phyloP scores from a whole-genome alignment of 64 coral and sea anemone species.

The Montipora cactus region DNA sequence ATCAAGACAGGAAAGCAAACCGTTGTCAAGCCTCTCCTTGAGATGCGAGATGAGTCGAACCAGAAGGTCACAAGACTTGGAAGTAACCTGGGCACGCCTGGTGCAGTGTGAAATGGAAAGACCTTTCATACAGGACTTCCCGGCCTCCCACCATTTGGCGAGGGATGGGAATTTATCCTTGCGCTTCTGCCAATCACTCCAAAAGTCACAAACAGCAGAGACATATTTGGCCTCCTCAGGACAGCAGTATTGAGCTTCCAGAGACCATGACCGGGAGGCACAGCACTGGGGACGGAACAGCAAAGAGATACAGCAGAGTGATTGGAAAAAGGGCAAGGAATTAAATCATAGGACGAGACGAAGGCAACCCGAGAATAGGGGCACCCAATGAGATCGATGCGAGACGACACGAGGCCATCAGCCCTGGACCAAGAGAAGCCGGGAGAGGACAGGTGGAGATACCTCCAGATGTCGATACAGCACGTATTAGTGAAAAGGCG shows the following conservation, averaged over 20 bases:
- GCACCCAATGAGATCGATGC: not conserved
- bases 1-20: not conserved
- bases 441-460: not conserved
- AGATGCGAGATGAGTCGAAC: not conserved
- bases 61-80: not conserved
- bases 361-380: not conserved
- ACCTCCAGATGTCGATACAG: not conserved
- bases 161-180: slow-evolving; percentile 9
- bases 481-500: not conserved
- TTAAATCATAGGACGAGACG: not conserved
- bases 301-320: not conserved
- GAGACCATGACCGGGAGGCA: not conserved
- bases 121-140: slow-evolving; percentile 4
- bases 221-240: slow-evolving; percentile 10
- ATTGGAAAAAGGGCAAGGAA: slow-evolving; percentile 24
- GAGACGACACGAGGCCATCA: not conserved
- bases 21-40: not conserved
- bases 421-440: not conserved
- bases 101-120: not conserved
- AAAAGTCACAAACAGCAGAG: slow-evolving; percentile 8
- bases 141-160: slow-evolving; percentile 46
- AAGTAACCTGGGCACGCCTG: no score
- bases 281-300: not conserved
- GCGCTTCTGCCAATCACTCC: slow-evolving; percentile 23
- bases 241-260: slow-evolving; percentile 62